Evolutionary conservation across 2,888 invertebrate species (phyloP).

Genomic region (Agelastica alni): DNA sequence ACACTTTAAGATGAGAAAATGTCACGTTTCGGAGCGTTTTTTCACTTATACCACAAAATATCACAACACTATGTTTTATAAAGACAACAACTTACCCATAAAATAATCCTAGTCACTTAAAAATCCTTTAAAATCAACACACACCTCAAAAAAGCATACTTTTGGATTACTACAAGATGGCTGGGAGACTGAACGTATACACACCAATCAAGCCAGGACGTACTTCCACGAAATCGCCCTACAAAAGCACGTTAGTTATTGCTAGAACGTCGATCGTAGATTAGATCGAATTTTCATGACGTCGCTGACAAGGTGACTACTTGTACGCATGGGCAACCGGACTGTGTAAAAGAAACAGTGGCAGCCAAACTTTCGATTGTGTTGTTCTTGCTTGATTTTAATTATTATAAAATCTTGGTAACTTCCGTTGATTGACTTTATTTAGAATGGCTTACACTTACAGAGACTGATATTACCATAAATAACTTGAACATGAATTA

Average conservation of each 20-base stretch:
- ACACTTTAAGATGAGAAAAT: conserved; percentile 41
- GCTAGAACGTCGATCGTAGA: conserved; percentile 44
- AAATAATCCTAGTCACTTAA: conserved; percentile 51
- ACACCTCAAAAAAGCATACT: conserved; percentile 59
- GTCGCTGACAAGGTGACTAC: conserved; percentile 53
- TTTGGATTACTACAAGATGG: conserved; percentile 58
- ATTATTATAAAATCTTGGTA: too few species aligned
- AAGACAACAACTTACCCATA: conserved; percentile 53
- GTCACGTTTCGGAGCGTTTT: conserved; percentile 28
- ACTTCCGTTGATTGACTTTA: too few species aligned
- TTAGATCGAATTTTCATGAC: conserved; percentile 43
- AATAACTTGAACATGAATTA: too few species aligned
- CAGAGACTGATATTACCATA: too few species aligned
- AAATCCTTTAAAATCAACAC: conserved; percentile 55
- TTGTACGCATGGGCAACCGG: conserved; percentile 43
- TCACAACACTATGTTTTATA: conserved; percentile 29
- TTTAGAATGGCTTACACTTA: too few species aligned
- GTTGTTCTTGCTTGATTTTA: neutral
- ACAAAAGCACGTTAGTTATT: conserved; percentile 22
- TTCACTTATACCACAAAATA: conserved; percentile 29
- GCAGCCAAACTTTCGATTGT: conserved; percentile 41
- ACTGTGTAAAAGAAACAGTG: conserved; percentile 36
- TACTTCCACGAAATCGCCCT: conserved; percentile 37
- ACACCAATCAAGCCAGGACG: conserved; percentile 45
- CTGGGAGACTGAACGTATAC: conserved; percentile 56